A percentile compares a stretch with the other conserved stretches of the same genome.
phyloP scores from a whole-genome alignment of 1,140 invertebrate species.

The Rhynchophorus ferrugineus region DNA sequence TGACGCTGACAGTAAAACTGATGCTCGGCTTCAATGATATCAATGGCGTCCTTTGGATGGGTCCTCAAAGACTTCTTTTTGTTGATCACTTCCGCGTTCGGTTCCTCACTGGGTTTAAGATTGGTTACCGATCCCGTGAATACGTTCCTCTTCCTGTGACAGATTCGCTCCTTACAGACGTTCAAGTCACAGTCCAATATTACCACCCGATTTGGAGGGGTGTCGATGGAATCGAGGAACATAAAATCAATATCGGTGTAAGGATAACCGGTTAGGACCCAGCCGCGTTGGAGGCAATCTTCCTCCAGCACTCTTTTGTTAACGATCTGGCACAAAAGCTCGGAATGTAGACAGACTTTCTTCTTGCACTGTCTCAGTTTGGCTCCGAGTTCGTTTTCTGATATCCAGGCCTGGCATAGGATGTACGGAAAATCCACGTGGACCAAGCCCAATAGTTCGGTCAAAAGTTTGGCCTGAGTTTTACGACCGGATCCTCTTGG shows the following conservation, averaged over 20 bases:
- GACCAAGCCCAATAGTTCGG: constrained; percentile 42
- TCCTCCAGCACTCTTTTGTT: constrained; percentile 44
- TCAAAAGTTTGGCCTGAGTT: constrained; percentile 40
- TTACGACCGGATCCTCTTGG: constrained; percentile 44
- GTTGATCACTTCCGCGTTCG: constrained; percentile 4
- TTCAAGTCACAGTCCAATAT: constrained; percentile 37
- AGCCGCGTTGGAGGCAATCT: constrained; percentile 52
- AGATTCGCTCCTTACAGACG: constrained; percentile 32
- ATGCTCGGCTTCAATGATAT: constrained; percentile 33
- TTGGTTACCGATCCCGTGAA: constrained; percentile 29
- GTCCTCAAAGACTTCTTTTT: constrained; percentile 24
- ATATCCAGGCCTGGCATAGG: constrained; percentile 42
- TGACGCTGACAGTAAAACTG: constrained; percentile 36
- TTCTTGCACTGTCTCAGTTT: constrained; percentile 41
- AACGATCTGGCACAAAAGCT: constrained; percentile 43
- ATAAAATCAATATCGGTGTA: constrained; percentile 49
- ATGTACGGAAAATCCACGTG: constrained; percentile 50
- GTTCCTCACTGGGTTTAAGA: constrained; percentile 5
- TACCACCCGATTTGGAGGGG: constrained; percentile 49
- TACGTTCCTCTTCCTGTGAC: constrained; percentile 28
- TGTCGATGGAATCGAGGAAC: constrained; percentile 47
- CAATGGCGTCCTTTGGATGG: constrained; percentile 33
- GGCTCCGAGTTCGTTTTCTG: constrained; percentile 44
- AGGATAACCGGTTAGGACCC: constrained; percentile 53
- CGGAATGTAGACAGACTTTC: constrained; percentile 40